Base-by-base conservation (phyloP, 2,797 vertebrate genomes). In the Limosa lapponica region DNA sequence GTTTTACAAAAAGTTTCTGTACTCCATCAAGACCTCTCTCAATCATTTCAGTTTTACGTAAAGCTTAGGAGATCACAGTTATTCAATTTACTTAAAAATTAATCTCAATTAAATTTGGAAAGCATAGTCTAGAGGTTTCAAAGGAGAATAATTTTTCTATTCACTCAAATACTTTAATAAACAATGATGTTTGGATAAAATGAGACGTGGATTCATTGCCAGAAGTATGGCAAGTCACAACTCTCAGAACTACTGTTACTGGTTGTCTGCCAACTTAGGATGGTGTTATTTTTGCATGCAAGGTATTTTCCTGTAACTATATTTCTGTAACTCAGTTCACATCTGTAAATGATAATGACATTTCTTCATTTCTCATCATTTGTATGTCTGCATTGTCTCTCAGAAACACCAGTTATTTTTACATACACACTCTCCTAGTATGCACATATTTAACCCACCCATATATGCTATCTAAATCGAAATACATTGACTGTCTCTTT, bases 361-460 rank as follows among this genome's bases (percentile, higher is more conserved):
- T 83, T 84, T 91, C 73, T 89, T 93, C 24, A 64, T 55, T 90
- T 93, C 48, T 55, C 70, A 71, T 67, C n/a, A 67, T 84, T 74
- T 67, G 12, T 55, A 77, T 3, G 1, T 78, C 83, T 86, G 58
- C 41, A 41, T 73, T 78, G 69, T 81, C 83, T 95, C 70, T 65
- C 81, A 84, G 52, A 92, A 95, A 92, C 16, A 13, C 32, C n/a
- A 78, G 57, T 25, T 83, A 43, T 57, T 83, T 95, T 78, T 70
- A 32, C 17, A 41, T 43, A 24, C 6, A 13, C 11, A 27, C 13
- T 62, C 34, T 58, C 64, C 36, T 71, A 90, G 67, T 18, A 87
- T 19, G 44, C 65, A 73, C 7, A n/a, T 86, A 73, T 81, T 86
- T 89, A 90, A 89, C 27, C 43, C 8, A 0, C 65, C 44, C 41